Percentiles rank a stretch among this genome's conserved stretches.
Conservation (phyloP, 2,888 invertebrate genomes). For the Pyrocoelia pectoralis region DNA sequence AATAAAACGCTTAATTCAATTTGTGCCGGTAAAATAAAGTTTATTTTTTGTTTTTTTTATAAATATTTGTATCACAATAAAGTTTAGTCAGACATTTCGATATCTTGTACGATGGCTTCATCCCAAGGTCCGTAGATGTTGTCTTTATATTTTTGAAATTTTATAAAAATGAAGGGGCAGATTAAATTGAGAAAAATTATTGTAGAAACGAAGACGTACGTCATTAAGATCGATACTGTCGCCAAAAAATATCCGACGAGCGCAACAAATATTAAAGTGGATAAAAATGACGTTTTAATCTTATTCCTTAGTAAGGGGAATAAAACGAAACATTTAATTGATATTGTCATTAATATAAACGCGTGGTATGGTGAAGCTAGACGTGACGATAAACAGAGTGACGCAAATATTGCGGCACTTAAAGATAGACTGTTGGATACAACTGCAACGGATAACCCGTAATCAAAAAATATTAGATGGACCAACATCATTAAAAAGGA, state of each 20-base stretch:
- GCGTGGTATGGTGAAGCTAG: slow-evolving; percentile 86
- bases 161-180: slow-evolving; percentile 79
- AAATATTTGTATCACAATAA: slow-evolving; percentile 29
- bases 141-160: slow-evolving; percentile 81
- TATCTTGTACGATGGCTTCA: slow-evolving; percentile 82
- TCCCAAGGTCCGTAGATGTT: slow-evolving; percentile 99
- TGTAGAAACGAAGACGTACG: slow-evolving; percentile 68
- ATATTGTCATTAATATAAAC: slow-evolving; percentile 87
- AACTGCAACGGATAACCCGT: slow-evolving; percentile 85
- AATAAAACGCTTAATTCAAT: slow-evolving; percentile 82
- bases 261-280: slow-evolving; percentile 63
- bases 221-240: slow-evolving; percentile 65
- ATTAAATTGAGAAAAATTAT: slow-evolving; percentile 73
- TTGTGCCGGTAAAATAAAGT: slow-evolving; percentile 68
- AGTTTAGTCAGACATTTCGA: slow-evolving; percentile 51
- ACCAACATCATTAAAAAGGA: slow-evolving; percentile 85
- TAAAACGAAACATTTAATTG: slow-evolving; percentile 88
- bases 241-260: slow-evolving; percentile 65
- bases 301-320: slow-evolving; percentile 81
- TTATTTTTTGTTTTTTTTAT: slow-evolving; percentile 28
- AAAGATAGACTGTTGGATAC: slow-evolving; percentile 92
- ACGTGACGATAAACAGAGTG: slow-evolving; percentile 93
- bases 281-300: slow-evolving; percentile 64
- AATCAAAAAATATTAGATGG: slow-evolving; percentile 93
- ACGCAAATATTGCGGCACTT: slow-evolving; percentile 94